Evolutionary conservation across 2,888 invertebrate species (phyloP).

Genomic region (Oscheius sp.): DNA sequence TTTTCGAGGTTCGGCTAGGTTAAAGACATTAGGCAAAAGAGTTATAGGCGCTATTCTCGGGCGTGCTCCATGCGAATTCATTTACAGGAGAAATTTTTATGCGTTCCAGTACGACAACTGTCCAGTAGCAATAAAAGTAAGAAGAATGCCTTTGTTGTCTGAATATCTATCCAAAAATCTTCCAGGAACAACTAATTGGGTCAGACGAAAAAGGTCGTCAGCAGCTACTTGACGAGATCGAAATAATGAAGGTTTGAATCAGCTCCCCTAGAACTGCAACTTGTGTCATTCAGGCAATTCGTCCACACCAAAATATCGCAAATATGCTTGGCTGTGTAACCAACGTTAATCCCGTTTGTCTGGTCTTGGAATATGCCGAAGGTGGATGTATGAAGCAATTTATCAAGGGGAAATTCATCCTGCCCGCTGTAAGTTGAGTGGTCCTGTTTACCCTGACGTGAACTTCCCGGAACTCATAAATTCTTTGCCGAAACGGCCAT

Average conservation of each 20-base stretch:
- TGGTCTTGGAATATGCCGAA: conserved; percentile 21
- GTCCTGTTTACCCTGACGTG: background rate
- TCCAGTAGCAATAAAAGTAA: conserved; percentile 25
- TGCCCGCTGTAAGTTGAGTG: conserved; percentile 3
- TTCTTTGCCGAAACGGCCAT: no score
- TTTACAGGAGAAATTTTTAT: conserved; percentile 20
- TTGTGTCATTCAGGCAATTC: conserved; percentile 3
- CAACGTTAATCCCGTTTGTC: conserved; percentile 11
- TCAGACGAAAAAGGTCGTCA: conserved; percentile 21
- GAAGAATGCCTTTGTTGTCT: background rate
- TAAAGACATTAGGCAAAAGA: background rate
- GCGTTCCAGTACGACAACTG: conserved; percentile 29
- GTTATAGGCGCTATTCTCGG: conserved; percentile 4
- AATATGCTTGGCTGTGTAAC: conserved; percentile 28
- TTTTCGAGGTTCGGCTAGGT: conserved; percentile 15
- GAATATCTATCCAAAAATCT: background rate
- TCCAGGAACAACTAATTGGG: conserved; percentile 21
- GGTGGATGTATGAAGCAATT: conserved; percentile 17
- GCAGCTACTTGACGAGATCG: conserved; percentile 23
- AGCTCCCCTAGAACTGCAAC: background rate
- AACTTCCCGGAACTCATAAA: no score
- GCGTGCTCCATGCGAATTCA: conserved; percentile 27
- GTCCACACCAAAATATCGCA: conserved; percentile 25
- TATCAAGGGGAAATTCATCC: conserved; percentile 13
- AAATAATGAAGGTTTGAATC: conserved; percentile 23